Evolutionary conservation across 92 coral and sea anemone genomes (phyloP), one percentile per base, ranked within the genome.

Genomic region (Porites evermanni): DNA sequence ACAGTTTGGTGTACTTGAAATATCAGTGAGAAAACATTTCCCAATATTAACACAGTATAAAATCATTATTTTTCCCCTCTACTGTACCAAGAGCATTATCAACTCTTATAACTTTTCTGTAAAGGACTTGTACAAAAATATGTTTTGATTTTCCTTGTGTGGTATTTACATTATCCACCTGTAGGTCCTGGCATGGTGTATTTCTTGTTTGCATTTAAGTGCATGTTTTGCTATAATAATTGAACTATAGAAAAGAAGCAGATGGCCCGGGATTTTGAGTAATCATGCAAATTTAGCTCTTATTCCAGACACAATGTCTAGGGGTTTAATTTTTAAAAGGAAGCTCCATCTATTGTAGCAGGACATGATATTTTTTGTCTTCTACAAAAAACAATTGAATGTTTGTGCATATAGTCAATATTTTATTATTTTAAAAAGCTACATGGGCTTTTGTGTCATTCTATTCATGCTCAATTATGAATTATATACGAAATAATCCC

Each of bases 221-320:
- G 24, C 53, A 61, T 17, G 67, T 58, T 60, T 12, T 61, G 68
- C 47, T 38, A 38, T 38, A 50, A 18, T 77, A 61, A 77, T 77
- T 77, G 8, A 58, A 16, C 20, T 59, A 18, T 19, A 75, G 53
- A 59, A 4, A 26, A 14, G 53, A 9, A 59, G 20, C 80, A 77
- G 67, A 77, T 29, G 67, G 21, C 26, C 53, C n/a, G 52, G 60
- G 58, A 13, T 53, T 19, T 16, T 47, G 68, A 4, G 80, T 2
- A 77, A 29, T 32, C 26, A 61, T 26, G 19, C 58, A 24, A 24
- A 14, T 56, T 11, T 11, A 56, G 58, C 68, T 58, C 5, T 77
- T 77, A 58, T 16, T 26, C 20, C 68, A 58, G 80, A 64, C 80
- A 77, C 59, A 59, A 26, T 77, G 80, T 60, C 80, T 77, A 65